Evolutionary conservation across 2,113 vertebrate genomes (phyloP).

Genomic region (Dicerorhinus sumatrensis): DNA sequence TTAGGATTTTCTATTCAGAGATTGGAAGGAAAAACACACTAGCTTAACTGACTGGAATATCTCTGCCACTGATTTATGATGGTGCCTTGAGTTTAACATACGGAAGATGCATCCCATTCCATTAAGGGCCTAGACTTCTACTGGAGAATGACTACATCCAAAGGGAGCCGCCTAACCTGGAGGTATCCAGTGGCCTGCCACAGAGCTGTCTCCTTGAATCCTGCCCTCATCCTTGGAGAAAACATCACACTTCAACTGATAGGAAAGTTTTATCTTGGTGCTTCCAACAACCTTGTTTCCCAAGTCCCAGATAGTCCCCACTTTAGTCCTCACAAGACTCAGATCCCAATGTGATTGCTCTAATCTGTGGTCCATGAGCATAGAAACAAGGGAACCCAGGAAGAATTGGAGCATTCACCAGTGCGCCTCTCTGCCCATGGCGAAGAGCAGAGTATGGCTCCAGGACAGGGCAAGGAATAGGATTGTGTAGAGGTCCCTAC

Average conservation of each 20-base stretch:
- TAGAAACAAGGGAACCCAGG: neutral
- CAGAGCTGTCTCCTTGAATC: neutral
- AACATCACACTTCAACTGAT: neutral
- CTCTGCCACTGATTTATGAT: neutral
- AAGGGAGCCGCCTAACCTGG: neutral
- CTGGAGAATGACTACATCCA: neutral
- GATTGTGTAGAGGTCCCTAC: neutral
- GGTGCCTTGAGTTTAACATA: neutral
- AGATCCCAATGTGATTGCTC: neutral
- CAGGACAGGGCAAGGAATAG: neutral
- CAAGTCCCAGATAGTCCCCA: neutral
- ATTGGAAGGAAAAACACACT: neutral
- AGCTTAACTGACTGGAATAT: neutral
- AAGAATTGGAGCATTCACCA: neutral
- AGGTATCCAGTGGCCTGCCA: neutral
- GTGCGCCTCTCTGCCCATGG: neutral
- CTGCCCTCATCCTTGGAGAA: neutral
- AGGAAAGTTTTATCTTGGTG: neutral
- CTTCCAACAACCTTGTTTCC: neutral
- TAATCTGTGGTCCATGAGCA: neutral
- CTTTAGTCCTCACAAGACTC: neutral
- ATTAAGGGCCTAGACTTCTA: neutral
- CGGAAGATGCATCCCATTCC: neutral
- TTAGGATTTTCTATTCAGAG: neutral
- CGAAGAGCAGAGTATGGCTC: neutral